Conservation (phyloP, 1,140 invertebrate species). For the Dufourea novaeangliae region DNA sequence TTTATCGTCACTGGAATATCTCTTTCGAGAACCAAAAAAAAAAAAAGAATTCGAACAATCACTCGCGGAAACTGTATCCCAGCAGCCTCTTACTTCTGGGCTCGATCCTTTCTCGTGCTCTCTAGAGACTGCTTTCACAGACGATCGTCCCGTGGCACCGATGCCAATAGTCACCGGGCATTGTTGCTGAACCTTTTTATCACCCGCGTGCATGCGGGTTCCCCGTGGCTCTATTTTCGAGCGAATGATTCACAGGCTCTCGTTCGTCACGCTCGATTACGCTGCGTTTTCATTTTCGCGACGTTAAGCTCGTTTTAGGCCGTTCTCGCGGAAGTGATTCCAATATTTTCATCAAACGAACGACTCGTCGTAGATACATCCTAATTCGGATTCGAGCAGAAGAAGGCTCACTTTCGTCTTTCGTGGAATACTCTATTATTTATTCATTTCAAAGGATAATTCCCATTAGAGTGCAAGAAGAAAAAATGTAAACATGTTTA, state of each 20-base stretch:
- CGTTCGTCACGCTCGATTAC: constrained; percentile 50
- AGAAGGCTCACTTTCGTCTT: no score
- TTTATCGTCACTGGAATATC: not conserved
- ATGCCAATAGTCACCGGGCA: constrained; percentile 22
- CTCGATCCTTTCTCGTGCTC: not conserved
- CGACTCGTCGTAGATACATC: not conserved
- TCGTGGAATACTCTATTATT: no score
- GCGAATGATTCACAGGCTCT: constrained; percentile 54
- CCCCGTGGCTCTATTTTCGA: constrained; percentile 51
- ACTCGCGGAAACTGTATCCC: not conserved
- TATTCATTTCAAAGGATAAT: no score
- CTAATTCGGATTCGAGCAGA: not conserved
- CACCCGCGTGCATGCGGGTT: constrained; percentile 17
- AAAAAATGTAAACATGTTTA: no score
- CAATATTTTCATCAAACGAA: not conserved
- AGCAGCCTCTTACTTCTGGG: not conserved
- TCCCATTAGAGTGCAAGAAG: no score
- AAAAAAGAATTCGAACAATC: not conserved
- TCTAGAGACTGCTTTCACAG: constrained; percentile 20
- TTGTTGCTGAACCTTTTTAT: constrained; percentile 37
- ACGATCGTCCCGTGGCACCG: not conserved
- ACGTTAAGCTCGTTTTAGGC: not conserved
- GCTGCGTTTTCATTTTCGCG: constrained; percentile 29
- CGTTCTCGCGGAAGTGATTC: not conserved
- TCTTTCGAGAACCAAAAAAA: not conserved